Percentiles rank a stretch among this genome's conserved stretches.
Conservation (phyloP, 1,140 invertebrate genomes). For the Lepidurus couesii region DNA sequence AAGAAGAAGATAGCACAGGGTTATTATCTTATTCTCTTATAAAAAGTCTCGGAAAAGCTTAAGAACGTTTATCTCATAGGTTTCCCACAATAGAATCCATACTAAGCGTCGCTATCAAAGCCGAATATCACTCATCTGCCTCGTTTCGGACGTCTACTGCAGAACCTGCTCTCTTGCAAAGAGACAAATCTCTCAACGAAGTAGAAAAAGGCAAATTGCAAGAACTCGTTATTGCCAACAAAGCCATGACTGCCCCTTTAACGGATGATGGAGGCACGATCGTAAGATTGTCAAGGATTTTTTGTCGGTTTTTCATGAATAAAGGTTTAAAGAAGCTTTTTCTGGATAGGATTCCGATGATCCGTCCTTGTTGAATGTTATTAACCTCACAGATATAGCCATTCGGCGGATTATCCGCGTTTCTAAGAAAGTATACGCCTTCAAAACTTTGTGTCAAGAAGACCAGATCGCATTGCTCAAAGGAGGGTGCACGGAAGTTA, state of each 20-base stretch:
- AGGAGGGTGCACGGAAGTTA: slow-evolving; percentile 83
- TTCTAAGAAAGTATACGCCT: slow-evolving; percentile 80
- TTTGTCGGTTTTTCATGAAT: background rate
- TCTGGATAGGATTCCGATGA: slow-evolving; percentile 45
- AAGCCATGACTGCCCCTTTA: slow-evolving; percentile 69
- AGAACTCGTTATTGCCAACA: slow-evolving; percentile 75
- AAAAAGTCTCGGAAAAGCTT: background rate
- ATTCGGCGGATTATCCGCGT: slow-evolving; percentile 85
- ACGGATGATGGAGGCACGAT: slow-evolving; percentile 56
- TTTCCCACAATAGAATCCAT: slow-evolving; percentile 61
- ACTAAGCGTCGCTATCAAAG: slow-evolving; percentile 70
- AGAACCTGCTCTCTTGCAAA: slow-evolving; percentile 44
- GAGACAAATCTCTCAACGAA: slow-evolving; percentile 63
- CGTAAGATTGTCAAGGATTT: background rate
- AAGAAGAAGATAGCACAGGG: background rate
- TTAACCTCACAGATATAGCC: slow-evolving; percentile 83
- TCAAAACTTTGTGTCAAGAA: slow-evolving; percentile 83
- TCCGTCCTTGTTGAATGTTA: slow-evolving; percentile 70
- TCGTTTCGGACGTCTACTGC: background rate
- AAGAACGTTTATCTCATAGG: background rate
- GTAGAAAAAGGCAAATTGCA: slow-evolving; percentile 72
- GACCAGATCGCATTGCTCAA: slow-evolving; percentile 85
- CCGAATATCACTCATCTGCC: slow-evolving; percentile 52
- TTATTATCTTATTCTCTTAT: background rate
- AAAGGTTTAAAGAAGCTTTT: background rate